Conservation (phyloP, 2,797 vertebrate genomes). For the Poecile montanus region DNA sequence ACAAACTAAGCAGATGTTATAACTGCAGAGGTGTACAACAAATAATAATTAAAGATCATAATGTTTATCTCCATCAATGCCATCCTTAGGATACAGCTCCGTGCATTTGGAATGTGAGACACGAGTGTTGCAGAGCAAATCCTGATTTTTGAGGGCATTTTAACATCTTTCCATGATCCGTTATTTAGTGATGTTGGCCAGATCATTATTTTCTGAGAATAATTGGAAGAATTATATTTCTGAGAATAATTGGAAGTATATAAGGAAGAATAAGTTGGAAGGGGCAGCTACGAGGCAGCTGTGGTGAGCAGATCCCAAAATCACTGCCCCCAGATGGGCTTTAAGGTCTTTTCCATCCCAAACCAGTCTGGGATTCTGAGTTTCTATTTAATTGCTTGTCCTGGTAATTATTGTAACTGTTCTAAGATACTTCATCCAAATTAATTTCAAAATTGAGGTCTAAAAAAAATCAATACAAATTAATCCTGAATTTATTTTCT, state of each 20-base stretch:
- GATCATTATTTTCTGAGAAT: neutral
- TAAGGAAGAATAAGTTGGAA: neutral
- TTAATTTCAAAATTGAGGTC: neutral
- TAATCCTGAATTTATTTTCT: neutral
- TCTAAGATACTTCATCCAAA: neutral
- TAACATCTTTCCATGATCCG: neutral
- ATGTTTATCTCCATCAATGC: neutral
- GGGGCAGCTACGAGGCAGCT: neutral
- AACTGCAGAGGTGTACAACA: neutral
- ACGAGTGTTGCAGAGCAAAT: neutral
- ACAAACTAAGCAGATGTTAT: neutral
- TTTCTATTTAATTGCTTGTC: neutral
- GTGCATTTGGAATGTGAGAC: neutral
- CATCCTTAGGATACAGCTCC: neutral
- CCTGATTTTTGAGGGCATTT: neutral
- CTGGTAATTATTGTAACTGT: neutral
- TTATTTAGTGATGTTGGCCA: neutral
- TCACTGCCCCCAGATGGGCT: neutral
- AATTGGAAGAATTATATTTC: too few relatives aligned
- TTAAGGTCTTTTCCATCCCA: neutral
- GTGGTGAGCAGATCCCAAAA: neutral
- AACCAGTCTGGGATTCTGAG: neutral
- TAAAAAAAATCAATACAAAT: neutral
- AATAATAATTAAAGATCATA: neutral
- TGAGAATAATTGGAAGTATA: too few relatives aligned